Conservation (phyloP, 2,888 invertebrate genomes). For the Atethmia centrago region DNA sequence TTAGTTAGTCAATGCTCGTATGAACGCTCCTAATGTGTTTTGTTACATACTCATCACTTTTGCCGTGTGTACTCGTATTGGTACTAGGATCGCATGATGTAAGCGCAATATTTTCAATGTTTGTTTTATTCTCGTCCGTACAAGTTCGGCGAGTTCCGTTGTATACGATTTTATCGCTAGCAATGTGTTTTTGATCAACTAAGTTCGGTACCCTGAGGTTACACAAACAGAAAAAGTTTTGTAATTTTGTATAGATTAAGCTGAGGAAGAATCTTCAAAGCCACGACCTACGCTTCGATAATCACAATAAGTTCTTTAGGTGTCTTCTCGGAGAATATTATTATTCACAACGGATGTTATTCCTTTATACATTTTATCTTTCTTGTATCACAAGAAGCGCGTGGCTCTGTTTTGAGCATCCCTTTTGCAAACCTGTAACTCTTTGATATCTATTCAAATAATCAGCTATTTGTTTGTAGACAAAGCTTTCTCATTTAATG, state of each 20-base stretch:
- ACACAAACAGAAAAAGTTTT: slow-evolving; percentile 30
- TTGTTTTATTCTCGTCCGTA: slow-evolving; percentile 47
- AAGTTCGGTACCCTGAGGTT: slow-evolving; percentile 19
- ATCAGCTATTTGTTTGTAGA: slow-evolving; percentile 38
- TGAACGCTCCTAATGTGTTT: neutral
- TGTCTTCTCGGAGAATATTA: slow-evolving; percentile 4
- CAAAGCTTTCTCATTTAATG: slow-evolving; percentile 29
- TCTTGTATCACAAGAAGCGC: neutral
- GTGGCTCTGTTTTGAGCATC: neutral
- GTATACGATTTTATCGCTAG: slow-evolving; percentile 35
- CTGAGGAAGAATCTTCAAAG: slow-evolving; percentile 3
- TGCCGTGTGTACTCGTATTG: slow-evolving; percentile 6
- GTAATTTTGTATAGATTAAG: slow-evolving; percentile 38
- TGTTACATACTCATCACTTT: neutral
- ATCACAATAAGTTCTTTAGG: slow-evolving; percentile 4
- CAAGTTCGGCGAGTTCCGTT: slow-evolving; percentile 35
- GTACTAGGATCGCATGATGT: slow-evolving; percentile 23
- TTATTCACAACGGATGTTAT: neutral
- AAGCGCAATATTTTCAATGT: slow-evolving; percentile 51
- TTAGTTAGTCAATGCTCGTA: neutral
- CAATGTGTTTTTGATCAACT: slow-evolving; percentile 44
- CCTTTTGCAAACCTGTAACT: neutral
- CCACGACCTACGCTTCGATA: slow-evolving; percentile 9
- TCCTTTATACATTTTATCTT: neutral
- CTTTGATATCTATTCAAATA: slow-evolving; percentile 23